Evolutionary conservation across 2,888 invertebrate genomes (phyloP).

Genomic region (Zaprionus bogoriensis): DNA sequence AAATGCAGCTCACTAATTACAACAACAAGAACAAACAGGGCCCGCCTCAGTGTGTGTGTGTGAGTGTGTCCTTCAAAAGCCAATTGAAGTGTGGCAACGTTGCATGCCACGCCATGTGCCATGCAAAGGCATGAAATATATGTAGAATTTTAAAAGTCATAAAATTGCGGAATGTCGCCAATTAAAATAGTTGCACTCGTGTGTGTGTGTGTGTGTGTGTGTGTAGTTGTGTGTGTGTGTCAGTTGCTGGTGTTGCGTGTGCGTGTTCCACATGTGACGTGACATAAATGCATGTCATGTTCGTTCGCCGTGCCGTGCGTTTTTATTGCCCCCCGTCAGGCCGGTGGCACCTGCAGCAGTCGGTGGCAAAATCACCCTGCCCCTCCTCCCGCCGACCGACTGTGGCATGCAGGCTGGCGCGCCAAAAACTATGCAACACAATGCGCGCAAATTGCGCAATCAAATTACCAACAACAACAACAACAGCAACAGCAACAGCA

Average conservation of each 20-base stretch:
- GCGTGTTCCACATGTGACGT: constrained; percentile 78
- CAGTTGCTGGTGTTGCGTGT: constrained; percentile 42
- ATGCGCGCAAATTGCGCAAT: constrained; percentile 80
- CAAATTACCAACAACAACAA: constrained; percentile 64
- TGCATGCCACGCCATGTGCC: constrained; percentile 55
- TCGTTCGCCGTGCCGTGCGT: constrained; percentile 70
- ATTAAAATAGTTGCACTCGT: constrained; percentile 79
- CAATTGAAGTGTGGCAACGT: constrained; percentile 75
- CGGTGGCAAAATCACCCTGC: neutral
- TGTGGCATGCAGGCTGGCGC: constrained; percentile 57
- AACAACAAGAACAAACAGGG: constrained; percentile 61
- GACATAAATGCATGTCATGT: constrained; percentile 82
- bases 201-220: neutral
- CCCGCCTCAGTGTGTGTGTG: constrained; percentile 21
- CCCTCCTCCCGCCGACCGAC: neutral
- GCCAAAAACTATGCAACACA: constrained; percentile 80
- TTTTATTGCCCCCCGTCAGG: constrained; percentile 28
- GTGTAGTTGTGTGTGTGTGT: constrained; percentile 17
- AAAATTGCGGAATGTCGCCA: constrained; percentile 81
- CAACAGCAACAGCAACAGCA: neutral
- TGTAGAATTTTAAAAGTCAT: constrained; percentile 81
- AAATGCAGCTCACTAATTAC: constrained; percentile 74
- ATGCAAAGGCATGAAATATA: constrained; percentile 67
- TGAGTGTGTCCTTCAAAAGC: constrained; percentile 65
- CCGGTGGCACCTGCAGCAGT: neutral